Conservation (phyloP, 2,888 invertebrate species). For the Gymnosoma rotundatum region DNA sequence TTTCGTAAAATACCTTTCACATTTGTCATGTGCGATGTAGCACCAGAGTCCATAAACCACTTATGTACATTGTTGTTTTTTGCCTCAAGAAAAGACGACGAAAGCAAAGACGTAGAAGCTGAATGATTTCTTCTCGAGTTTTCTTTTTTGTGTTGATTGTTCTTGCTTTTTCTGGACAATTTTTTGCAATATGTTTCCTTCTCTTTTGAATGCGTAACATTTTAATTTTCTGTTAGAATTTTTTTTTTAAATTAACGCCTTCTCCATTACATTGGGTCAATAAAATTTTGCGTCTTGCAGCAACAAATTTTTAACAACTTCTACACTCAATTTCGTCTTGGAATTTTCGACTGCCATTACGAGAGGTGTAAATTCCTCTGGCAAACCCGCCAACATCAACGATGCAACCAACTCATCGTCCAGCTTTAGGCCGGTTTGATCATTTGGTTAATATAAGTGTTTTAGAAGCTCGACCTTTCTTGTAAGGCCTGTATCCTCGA, state of each 20-base stretch:
- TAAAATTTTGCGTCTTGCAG: background rate
- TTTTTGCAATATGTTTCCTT: too few species aligned
- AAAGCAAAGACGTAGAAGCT: too few species aligned
- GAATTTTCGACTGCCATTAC: conserved; percentile 65
- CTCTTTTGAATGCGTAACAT: too few species aligned
- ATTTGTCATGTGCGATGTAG: too few species aligned
- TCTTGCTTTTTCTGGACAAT: too few species aligned
- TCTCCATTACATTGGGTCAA: too few species aligned
- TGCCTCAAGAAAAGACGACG: conserved; percentile 9
- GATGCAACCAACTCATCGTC: conserved; percentile 65
- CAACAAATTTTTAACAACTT: background rate
- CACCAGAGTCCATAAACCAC: conserved; percentile 22
- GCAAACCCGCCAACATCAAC: conserved; percentile 68
- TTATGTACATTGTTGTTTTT: conserved; percentile 5
- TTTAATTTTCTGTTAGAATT: too few species aligned
- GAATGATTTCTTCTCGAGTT: too few species aligned
- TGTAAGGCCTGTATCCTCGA: conserved; percentile 5
- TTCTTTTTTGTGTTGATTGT: too few species aligned
- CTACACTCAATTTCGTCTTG: background rate
- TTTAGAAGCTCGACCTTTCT: conserved; percentile 12
- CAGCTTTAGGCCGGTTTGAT: conserved; percentile 58
- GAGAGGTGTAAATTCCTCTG: conserved; percentile 52
- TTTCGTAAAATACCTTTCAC: too few species aligned
- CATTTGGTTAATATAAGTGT: conserved; percentile 62
- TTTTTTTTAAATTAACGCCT: too few species aligned